Base-by-base conservation (phyloP, 2,797 vertebrate species). In the Enteromius paludinosus region DNA sequence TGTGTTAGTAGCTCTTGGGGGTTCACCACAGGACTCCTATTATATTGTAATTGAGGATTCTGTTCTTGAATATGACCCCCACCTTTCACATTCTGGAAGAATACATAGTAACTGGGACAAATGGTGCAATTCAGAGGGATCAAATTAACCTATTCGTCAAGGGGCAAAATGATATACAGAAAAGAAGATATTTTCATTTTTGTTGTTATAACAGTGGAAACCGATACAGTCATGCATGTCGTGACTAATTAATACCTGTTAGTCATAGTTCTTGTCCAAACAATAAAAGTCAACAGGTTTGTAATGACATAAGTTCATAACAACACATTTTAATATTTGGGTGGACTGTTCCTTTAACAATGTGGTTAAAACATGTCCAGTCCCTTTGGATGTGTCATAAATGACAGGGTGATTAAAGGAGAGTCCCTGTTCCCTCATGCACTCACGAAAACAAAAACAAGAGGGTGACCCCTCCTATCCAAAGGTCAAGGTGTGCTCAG, bases 41-140 rank as follows among this genome's bases (percentile, higher is more conserved):
- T 91, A 87, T 87, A 87, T 87, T 88, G 86, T 91, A 89, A 92
- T 92, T 91, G 86, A 90, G 86, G 87, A 70, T 84, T 88, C 83
- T 85, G 83, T 84, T 89, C 89, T 78, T 85, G 83, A 87, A 88
- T 89, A 88, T 86, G 85, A 68, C 88, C 85, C 49, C 83, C 77
- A 80, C 78, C 65, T 61, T 81, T 80, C 3, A 23, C 74, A 79
- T 64, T 73, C 25, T 59, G 74, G 54, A 84, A 64, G 85, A 78
- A 78, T 52, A 30, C 74, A 71, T 69, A 78, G 79, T 79, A 66
- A 76, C 17, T 41, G 66, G 35, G 70, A 68, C 84, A 87, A 86
- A 86, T 86, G 86, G 84, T 77, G 25, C 33, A 78, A 78, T 61
- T 81, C 14, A 33, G 47, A 61, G 35, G 65, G 69, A 77, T 41